phyloP scores from a whole-genome alignment of 2,888 invertebrate species.

The Plebejus anna region DNA sequence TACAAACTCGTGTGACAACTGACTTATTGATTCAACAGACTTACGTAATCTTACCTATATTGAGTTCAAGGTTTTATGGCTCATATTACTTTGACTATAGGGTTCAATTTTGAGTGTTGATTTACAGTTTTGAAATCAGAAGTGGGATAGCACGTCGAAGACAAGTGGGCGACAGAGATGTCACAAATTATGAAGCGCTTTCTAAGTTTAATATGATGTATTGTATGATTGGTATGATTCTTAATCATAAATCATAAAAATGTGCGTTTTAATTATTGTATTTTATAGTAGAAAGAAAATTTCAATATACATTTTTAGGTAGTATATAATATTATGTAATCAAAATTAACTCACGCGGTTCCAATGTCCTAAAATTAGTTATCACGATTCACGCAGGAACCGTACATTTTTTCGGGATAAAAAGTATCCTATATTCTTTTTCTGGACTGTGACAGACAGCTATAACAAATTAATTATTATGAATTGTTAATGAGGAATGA shows the following conservation, averaged over 20 bases:
- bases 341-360: no score
- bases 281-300: no score
- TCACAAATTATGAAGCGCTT: conserved; percentile 57
- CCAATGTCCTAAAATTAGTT: no score
- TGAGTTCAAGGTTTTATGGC: not conserved
- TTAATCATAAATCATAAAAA: not conserved
- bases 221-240: not conserved
- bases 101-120: conserved; percentile 31
- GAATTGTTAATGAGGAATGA: no score
- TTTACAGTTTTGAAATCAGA: conserved; percentile 24
- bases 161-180: conserved; percentile 53
- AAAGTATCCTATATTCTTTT: no score
- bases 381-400: no score
- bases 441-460: no score
- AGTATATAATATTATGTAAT: no score
- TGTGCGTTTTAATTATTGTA: not conserved
- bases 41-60: not conserved
- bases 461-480: no score
- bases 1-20: conserved; percentile 38
- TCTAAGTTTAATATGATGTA: conserved; percentile 44
- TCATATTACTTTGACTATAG: not conserved
- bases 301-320: no score
- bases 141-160: conserved; percentile 37
- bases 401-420: no score
- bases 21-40: conserved; percentile 41